Evolutionary conservation across 2,888 invertebrate genomes (phyloP).

Genomic region (Nowickia ferox): DNA sequence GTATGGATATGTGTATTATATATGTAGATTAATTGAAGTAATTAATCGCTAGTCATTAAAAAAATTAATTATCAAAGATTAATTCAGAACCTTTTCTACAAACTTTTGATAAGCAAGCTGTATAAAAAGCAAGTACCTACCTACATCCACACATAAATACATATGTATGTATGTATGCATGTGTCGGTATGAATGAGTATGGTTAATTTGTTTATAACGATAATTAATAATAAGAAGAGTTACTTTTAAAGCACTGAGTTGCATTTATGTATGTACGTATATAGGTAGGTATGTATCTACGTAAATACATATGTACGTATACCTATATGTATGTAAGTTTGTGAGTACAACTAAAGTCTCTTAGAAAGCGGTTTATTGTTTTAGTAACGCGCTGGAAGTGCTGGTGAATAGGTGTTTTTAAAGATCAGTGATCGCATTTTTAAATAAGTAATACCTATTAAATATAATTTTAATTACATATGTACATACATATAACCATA

Average conservation of each 20-base stretch:
- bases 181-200: neutral
- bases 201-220: neutral
- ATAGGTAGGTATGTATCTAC: neutral
- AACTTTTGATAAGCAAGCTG: neutral
- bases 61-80: slow-evolving; percentile 2
- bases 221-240: slow-evolving; percentile 17
- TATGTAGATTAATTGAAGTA: too few species aligned
- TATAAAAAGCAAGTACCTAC: neutral
- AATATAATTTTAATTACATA: neutral
- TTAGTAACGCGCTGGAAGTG: slow-evolving; percentile 28
- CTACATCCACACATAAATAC: too few species aligned
- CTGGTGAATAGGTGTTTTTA: slow-evolving; percentile 11
- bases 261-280: neutral
- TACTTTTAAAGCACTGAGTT: slow-evolving; percentile 14
- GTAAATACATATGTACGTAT: neutral
- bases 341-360: slow-evolving; percentile 26
- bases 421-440: neutral
- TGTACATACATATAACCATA: neutral
- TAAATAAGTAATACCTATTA: slow-evolving; percentile 2
- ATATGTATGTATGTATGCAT: neutral
- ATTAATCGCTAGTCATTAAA: neutral
- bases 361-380: slow-evolving; percentile 4
- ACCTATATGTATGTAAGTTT: neutral
- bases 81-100: neutral
- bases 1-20: too few species aligned